Evolutionary conservation across 1,140 invertebrate species (phyloP), one percentile per base, ranked within the genome.

Genomic region (Cepaea nemoralis): DNA sequence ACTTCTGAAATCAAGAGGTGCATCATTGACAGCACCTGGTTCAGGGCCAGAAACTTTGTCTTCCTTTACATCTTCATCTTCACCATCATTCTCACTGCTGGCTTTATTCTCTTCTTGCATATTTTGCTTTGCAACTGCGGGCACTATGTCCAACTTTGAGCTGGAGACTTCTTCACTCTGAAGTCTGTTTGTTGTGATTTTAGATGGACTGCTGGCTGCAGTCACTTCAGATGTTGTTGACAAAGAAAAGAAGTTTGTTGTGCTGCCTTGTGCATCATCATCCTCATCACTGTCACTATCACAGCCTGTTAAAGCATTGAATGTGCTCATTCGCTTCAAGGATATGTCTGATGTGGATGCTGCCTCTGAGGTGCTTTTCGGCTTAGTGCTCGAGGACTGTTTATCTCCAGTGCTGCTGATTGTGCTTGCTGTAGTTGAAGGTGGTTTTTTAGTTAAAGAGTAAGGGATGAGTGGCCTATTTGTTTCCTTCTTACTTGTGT

Each of bases 271-370:
- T 16, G n/a, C 59, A 59, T 55, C 50, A 22, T 82, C 83, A 19
- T 87, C 85, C 42, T 86, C 86, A 77, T 88, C 87, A 83, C 84
- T 85, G 59, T 89, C 86, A 85, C 83, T 85, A 48, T 87, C 87
- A 83, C 81, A 78, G 45, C 73, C 79, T 59, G 83, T 85, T 55
- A 85, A 39, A 8, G 82, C 84, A 70, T 82, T 81, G 77, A 83
- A 83, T 19, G 63, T 45, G 67, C 76, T 82, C 48, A 78, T 40
- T 40, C 66, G 76, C 31, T 83, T 83, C 16, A 45, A 24, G 35
- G 80, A 82, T 33, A 70, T 37, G 27, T 75, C 73, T 39, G 67
- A 50, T 35, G 71, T 55, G 35, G 67, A n/a, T 35, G 79, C 71
- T 40, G 42, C 31, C 8, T 78, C 59, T 48, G 45, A 19, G 10